Evolutionary conservation across 2,888 invertebrate genomes (phyloP).

Genomic region (Lucinisca nassula): DNA sequence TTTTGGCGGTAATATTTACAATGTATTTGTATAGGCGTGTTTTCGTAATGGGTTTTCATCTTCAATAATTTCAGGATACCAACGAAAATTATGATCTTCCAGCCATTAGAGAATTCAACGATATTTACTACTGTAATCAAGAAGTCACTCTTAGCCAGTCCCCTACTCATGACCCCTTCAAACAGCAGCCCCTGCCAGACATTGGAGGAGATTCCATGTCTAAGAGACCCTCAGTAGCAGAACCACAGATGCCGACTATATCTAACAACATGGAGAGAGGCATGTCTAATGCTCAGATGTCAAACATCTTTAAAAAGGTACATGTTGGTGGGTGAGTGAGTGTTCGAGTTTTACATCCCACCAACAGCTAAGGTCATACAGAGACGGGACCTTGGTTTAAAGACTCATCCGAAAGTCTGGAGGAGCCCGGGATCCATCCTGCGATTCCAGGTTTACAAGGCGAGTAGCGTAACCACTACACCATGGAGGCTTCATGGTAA

Average conservation of each 20-base stretch:
- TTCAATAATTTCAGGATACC: slow-evolving; percentile 80
- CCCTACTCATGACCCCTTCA: slow-evolving; percentile 64
- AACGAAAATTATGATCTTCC: slow-evolving; percentile 83
- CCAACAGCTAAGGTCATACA: no score
- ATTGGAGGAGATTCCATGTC: slow-evolving; percentile 67
- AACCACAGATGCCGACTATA: background rate
- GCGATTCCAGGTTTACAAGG: no score
- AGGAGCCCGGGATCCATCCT: no score
- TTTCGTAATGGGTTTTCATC: background rate
- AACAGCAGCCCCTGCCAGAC: slow-evolving; percentile 78
- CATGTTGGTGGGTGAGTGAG: no score
- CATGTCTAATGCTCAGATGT: slow-evolving; percentile 74
- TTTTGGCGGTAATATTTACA: no score
- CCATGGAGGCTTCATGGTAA: no score
- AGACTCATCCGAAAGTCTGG: no score
- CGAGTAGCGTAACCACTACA: no score
- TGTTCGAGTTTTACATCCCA: no score
- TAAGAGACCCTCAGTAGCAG: slow-evolving; percentile 25
- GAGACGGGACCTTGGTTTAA: no score
- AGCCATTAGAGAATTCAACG: slow-evolving; percentile 82
- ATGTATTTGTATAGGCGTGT: background rate
- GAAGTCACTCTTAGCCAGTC: slow-evolving; percentile 60
- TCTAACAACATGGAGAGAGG: slow-evolving; percentile 22
- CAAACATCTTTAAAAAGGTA: slow-evolving; percentile 80
- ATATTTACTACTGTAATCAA: slow-evolving; percentile 79